phyloP scores from a whole-genome alignment of 1,140 invertebrate species.

The Pinna nobilis region DNA sequence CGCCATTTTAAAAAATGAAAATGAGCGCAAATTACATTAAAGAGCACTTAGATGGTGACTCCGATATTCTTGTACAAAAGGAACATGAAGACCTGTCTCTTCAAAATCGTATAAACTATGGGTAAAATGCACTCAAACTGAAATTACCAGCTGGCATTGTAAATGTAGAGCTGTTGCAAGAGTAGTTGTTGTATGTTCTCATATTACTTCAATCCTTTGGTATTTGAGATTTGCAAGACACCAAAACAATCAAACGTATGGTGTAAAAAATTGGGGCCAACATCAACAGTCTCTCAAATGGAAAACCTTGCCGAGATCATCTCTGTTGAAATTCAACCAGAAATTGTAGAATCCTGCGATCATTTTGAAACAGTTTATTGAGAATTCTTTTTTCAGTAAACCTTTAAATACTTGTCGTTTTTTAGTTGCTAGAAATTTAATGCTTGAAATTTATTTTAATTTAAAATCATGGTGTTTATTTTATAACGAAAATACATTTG shows the following conservation, averaged over 20 bases:
- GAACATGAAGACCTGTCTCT: background rate
- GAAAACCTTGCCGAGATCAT: no score
- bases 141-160: background rate
- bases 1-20: no score
- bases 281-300: no score
- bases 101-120: slow-evolving; percentile 6
- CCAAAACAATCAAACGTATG: no score
- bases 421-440: no score
- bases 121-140: slow-evolving; percentile 9
- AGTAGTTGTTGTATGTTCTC: slow-evolving; percentile 22
- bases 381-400: no score
- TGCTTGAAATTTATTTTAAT: no score
- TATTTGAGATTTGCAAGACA: slow-evolving; percentile 12
- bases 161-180: slow-evolving; percentile 5
- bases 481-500: no score
- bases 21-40: slow-evolving; percentile 18
- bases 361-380: background rate
- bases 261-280: no score
- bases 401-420: no score
- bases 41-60: slow-evolving; percentile 27
- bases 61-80: slow-evolving; percentile 6
- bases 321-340: background rate
- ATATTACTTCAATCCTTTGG: slow-evolving; percentile 18
- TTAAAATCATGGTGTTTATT: no score
- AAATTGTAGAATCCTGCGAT: background rate